These are phyloP conservation scores for Ommatoiulus sabulosus DNA, from an alignment of 2,888 invertebrate genomes.

Conservation along the genomic window DNA sequence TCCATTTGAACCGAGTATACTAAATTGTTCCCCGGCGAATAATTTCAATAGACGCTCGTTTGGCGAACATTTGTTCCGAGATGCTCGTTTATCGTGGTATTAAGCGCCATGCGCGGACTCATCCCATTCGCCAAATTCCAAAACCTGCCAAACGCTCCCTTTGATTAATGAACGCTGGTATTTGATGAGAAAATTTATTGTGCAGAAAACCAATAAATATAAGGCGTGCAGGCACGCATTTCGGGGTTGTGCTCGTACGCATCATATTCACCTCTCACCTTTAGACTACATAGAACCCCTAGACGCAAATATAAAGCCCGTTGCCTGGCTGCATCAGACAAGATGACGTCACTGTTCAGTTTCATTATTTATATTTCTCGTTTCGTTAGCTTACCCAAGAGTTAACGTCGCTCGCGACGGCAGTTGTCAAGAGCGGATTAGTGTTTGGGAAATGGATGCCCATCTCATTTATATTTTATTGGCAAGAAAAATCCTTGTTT, in stretches of 20 bases:
- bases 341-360: neutral
- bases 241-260: neutral
- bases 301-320: neutral
- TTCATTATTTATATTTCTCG: neutral
- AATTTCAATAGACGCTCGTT: neutral
- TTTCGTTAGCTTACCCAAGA: neutral
- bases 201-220: neutral
- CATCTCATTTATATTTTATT: neutral
- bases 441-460: neutral
- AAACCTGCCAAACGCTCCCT: neutral
- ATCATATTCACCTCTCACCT: neutral
- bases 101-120: neutral
- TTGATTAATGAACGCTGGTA: neutral
- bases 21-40: too few species aligned
- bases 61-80: neutral
- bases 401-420: neutral
- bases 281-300: neutral
- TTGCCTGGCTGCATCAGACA: constrained; percentile 1
- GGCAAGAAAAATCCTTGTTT: neutral
- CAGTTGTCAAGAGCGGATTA: neutral
- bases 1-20: too few species aligned
- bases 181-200: neutral
- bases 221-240: neutral
- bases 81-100: neutral
- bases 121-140: neutral